phyloP scores from a whole-genome alignment of 2,888 invertebrate genomes.

The Cactoblastis cactorum region DNA sequence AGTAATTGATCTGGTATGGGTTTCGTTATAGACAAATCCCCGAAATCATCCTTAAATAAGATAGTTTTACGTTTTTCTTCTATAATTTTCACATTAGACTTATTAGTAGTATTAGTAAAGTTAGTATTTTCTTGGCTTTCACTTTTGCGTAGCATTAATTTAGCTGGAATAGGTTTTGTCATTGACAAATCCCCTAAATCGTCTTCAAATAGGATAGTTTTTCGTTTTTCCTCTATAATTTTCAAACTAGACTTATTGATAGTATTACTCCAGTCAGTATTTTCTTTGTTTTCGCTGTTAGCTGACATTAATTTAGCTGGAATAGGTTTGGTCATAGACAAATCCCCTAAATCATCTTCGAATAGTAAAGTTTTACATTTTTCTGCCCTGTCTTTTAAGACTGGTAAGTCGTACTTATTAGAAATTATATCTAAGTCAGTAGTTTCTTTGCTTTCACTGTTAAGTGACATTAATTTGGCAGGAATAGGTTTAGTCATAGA shows the following conservation, averaged over 20 bases:
- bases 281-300: background rate
- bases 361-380: slow-evolving; percentile 24
- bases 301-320: slow-evolving; percentile 20
- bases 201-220: slow-evolving; percentile 25
- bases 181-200: slow-evolving; percentile 33
- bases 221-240: slow-evolving; percentile 16
- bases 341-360: slow-evolving; percentile 27
- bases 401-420: background rate
- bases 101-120: background rate
- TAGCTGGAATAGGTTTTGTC: slow-evolving; percentile 33
- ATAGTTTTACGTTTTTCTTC: slow-evolving; percentile 22
- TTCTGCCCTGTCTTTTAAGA: background rate
- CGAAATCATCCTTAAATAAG: slow-evolving; percentile 27
- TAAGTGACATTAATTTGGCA: slow-evolving; percentile 15
- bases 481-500: slow-evolving; percentile 38
- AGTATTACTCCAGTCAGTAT: background rate
- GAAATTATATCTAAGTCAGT: too few species aligned
- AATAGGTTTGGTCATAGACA: slow-evolving; percentile 38
- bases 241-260: background rate
- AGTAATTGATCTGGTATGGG: slow-evolving; percentile 20
- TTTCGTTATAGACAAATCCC: slow-evolving; percentile 31
- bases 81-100: background rate
- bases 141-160: slow-evolving; percentile 11
- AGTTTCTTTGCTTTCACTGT: background rate
- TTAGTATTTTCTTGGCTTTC: too few species aligned